Evolutionary conservation across 2,888 invertebrate species (phyloP), one percentile per base, ranked within the genome.

Genomic region (Augochlorella aurata): DNA sequence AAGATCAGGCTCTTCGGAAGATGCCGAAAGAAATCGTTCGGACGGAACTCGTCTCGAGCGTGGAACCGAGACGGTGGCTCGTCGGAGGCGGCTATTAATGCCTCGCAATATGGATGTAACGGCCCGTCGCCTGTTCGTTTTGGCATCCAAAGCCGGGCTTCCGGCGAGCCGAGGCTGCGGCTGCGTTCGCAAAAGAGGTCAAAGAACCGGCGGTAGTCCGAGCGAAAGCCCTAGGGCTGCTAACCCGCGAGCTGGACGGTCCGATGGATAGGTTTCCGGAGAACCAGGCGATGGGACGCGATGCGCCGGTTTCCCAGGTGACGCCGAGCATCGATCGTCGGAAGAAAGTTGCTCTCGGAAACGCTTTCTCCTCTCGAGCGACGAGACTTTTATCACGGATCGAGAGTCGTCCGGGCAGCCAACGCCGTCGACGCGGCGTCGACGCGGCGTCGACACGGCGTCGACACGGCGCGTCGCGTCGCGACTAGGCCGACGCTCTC

Each of bases 71-170:
- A 50, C 49, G 44, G 65, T 8, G 70, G 16, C 45, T 52, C 38
- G 38, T 18, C 74, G 67, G 54, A 69, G 49, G 52, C 72, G 73
- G 82, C 84, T 78, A 83, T 85, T 81, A 85, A 85, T 85, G 85
- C 85, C 73, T 61, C 76, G 79, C 83, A 58, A 77, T 81, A 79
- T 72, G 85, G 85, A 84, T 77, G 58, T 29, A 81, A 85, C 79
- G 84, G 75, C 61, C 70, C 74, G 73, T 71, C 24, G 50, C 44
- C 16, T 16, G 50, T 52, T 70, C 70, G 50, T 76, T 63, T 76
- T 24, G 50, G 49, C 52, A 67, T 74, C 21, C 66, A 63, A 44
- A n/a, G 24, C 38, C 47, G 73, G 38, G n/a, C 44, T 65, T 65
- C 73, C 45, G 65, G n/a, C 70, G 44, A n/a, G 54, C 29, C 63